Evolutionary conservation across 2,888 invertebrate species (phyloP), one percentile per base, ranked within the genome.

Genomic region (Lypha dubia): DNA sequence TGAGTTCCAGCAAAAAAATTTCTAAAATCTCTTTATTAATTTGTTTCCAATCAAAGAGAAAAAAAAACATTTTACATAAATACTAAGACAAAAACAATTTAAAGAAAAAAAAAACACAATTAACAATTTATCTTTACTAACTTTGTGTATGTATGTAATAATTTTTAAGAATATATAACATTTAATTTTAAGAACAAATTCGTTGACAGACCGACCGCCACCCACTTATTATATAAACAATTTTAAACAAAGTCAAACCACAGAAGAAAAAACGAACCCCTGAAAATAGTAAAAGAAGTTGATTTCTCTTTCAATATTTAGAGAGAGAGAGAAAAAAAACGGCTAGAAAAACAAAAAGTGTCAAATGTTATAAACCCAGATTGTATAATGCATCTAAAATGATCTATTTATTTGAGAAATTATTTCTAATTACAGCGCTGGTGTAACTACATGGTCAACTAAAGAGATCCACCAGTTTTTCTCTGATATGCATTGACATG

Each of bases 61-160:
- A n/a, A n/a, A 46, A 13, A 58, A 20, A 44, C 20, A 53, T 44
- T 71, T 13, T 28, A 35, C n/a, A 60, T 11, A 49, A 60, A 58
- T 22, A 24, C 17, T 44, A 44, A 28, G 53, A 15, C 17, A 49
- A 35, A 38, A 8, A 28, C 11, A 46, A 3, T 32, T 35, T 20
- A 56, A 44, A 28, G 9, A 22, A 46, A 74, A 32, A 0, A 67
- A 28, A 32, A 65, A 32, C 20, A 9, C 17, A 62, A 74, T 62
- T 65, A 63, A 53, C 20, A 60, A 15, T 32, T 77, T 51, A 49
- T 41, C 38, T 60, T 49, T 28, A 68, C 76, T 68, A 76, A 68
- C 35, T 46, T 56, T 44, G 41, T 44, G 32, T 67, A 60, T 68
- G 68, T 77, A 68, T 77, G 68, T 68, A 68, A 11, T 60, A 68